Conservation (phyloP, 2,113 vertebrate genomes). For the Cygnus atratus region DNA sequence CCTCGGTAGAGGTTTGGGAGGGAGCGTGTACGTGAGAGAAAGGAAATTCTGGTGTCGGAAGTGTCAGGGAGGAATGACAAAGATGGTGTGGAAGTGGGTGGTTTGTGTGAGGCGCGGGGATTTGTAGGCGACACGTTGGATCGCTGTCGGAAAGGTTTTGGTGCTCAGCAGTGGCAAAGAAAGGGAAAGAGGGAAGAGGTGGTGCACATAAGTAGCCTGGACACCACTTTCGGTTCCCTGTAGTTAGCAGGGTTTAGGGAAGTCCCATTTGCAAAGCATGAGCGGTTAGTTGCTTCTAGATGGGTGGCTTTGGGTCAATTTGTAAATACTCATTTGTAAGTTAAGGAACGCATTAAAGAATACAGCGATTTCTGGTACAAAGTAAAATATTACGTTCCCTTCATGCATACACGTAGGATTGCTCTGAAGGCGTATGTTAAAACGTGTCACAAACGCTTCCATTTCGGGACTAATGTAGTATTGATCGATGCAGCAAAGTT, state of each 20-base stretch:
- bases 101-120: not conserved
- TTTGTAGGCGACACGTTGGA: not conserved
- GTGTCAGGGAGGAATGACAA: not conserved
- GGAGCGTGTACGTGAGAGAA: not conserved
- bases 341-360: not conserved
- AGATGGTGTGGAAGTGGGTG: not conserved
- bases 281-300: not conserved
- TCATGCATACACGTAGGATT: not conserved
- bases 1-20: not conserved
- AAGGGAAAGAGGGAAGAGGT: not conserved
- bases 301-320: not conserved
- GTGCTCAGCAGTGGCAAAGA: not conserved
- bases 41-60: not conserved
- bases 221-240: not conserved
- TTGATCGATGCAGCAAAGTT: not conserved
- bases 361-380: not conserved
- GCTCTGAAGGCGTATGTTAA: not conserved
- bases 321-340: not conserved
- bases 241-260: not conserved
- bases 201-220: rapidly evolving
- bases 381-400: not conserved
- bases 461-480: not conserved
- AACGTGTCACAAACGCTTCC: not conserved
- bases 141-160: not conserved
- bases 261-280: not conserved